These are phyloP conservation scores for Scomber colias DNA, from an alignment of 2,113 vertebrate species.

Conservation along the genomic window DNA sequence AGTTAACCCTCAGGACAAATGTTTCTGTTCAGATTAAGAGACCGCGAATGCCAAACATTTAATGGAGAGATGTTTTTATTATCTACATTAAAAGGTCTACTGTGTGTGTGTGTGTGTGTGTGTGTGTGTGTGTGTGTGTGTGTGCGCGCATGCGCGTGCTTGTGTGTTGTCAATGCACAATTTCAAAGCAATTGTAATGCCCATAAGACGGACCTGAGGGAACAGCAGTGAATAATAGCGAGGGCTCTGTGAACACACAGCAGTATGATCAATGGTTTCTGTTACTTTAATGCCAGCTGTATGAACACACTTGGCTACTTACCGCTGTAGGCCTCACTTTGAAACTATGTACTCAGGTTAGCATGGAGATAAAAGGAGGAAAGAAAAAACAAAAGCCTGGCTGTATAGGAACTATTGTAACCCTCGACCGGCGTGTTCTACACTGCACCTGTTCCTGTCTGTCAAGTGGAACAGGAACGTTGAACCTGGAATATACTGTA, in stretches of 20 bases:
- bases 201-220: slow-evolving; percentile 45
- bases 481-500: neutral
- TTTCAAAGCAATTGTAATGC: slow-evolving; percentile 34
- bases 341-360: slow-evolving; percentile 42
- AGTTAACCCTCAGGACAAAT: slow-evolving; percentile 63
- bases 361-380: slow-evolving; percentile 36
- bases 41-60: slow-evolving; percentile 2
- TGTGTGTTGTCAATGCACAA: slow-evolving; percentile 1
- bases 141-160: slow-evolving; percentile 2
- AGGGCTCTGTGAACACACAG: slow-evolving; percentile 30
- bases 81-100: neutral
- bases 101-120: neutral
- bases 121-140: neutral
- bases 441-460: neutral
- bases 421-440: neutral
- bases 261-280: slow-evolving; percentile 64
- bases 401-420: slow-evolving; percentile 7
- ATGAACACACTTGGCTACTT: slow-evolving; percentile 37
- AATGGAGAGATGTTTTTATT: slow-evolving; percentile 23
- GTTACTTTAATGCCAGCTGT: slow-evolving; percentile 50
- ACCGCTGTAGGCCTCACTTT: slow-evolving; percentile 60
- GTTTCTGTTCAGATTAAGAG: slow-evolving; percentile 42
- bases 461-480: neutral
- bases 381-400: slow-evolving; percentile 15
- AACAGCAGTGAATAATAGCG: slow-evolving; percentile 37